phyloP scores from a whole-genome alignment of 2,888 invertebrate genomes.

The Xylota sylvarum region DNA sequence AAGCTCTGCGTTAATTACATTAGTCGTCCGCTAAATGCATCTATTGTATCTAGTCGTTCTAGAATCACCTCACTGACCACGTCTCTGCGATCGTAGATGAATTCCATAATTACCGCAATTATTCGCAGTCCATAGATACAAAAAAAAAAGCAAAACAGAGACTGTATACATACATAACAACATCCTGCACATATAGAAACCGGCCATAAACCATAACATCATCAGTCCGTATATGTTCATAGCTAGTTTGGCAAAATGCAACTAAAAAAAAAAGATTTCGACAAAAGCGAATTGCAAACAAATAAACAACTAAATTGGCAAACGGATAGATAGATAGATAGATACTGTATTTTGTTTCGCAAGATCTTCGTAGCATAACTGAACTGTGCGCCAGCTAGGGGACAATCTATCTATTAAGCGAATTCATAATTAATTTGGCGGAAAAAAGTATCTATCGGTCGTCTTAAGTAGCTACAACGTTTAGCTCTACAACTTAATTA shows the following conservation, averaged over 20 bases:
- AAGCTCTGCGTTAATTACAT: slow-evolving; percentile 66
- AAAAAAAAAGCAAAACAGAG: not conserved
- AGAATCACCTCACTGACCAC: slow-evolving; percentile 30
- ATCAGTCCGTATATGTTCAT: slow-evolving; percentile 59
- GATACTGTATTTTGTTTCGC: slow-evolving; percentile 26
- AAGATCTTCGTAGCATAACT: slow-evolving; percentile 40
- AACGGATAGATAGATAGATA: slow-evolving; percentile 14
- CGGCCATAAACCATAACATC: slow-evolving; percentile 57
- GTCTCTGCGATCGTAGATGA: slow-evolving; percentile 42
- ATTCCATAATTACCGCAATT: slow-evolving; percentile 74
- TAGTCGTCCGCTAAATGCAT: slow-evolving; percentile 51
- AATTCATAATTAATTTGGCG: slow-evolving; percentile 76
- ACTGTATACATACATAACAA: not conserved
- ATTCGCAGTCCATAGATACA: slow-evolving; percentile 33
- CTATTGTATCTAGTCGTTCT: slow-evolving; percentile 41
- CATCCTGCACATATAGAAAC: slow-evolving; percentile 29
- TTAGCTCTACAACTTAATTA: slow-evolving; percentile 76
- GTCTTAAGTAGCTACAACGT: slow-evolving; percentile 67
- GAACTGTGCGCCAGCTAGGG: slow-evolving; percentile 23
- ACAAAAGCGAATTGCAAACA: slow-evolving; percentile 59
- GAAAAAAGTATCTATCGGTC: slow-evolving; percentile 67
- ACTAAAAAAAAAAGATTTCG: slow-evolving; percentile 45
- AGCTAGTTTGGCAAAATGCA: slow-evolving; percentile 62
- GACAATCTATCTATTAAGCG: slow-evolving; percentile 56
- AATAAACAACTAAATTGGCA: slow-evolving; percentile 66